phyloP scores from a whole-genome alignment of 2,888 invertebrate species.

The Yponomeuta plumbellus region DNA sequence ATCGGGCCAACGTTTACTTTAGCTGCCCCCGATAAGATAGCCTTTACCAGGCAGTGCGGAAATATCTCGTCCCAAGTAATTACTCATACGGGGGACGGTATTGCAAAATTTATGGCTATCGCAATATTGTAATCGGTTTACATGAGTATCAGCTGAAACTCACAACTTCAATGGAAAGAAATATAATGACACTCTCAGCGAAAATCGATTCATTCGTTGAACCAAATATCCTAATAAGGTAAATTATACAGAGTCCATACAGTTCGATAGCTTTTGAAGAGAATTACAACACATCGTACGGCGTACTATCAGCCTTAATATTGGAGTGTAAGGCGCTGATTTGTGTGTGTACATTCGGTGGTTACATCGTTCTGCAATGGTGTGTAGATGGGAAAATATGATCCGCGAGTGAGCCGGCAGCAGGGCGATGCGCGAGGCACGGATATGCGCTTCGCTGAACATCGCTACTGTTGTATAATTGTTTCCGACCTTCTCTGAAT shows the following conservation, averaged over 20 bases:
- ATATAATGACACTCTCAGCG: not conserved
- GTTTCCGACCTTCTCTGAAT: conserved; percentile 72
- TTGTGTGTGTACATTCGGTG: not conserved
- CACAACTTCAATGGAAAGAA: not conserved
- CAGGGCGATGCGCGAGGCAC: conserved; percentile 51
- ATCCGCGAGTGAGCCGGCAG: conserved; percentile 50
- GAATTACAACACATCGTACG: not conserved
- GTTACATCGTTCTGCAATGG: not conserved
- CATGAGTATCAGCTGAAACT: not conserved
- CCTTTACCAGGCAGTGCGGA: not conserved
- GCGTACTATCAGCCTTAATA: not conserved
- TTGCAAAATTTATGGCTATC: not conserved
- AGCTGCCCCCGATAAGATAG: not conserved
- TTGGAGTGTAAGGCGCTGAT: not conserved
- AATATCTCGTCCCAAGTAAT: not conserved
- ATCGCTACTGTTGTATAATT: conserved; percentile 72
- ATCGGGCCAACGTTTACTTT: not conserved
- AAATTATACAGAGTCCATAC: conserved; percentile 33
- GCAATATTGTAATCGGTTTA: conserved; percentile 3
- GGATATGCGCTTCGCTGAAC: conserved; percentile 71
- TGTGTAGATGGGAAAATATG: conserved; percentile 35
- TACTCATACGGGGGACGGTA: not conserved
- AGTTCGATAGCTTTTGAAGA: conserved; percentile 8
- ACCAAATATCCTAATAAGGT: conserved; percentile 31
- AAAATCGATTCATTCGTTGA: conserved; percentile 30